Base-by-base conservation (phyloP, 2,888 invertebrate genomes). In the Asteroscopus sphinx region DNA sequence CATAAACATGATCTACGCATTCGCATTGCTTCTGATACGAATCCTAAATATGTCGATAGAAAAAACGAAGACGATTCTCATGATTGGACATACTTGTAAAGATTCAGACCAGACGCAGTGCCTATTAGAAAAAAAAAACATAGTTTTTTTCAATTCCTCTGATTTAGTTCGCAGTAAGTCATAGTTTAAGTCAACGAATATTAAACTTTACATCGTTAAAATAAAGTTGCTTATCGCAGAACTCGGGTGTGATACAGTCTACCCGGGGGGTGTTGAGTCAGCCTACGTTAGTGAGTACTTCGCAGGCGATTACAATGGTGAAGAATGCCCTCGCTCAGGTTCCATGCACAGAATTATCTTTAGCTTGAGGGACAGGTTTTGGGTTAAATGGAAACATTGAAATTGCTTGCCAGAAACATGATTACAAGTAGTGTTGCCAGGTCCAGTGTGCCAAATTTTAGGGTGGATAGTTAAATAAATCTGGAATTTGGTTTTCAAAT, bases 201-300 rank as follows among this genome's bases (percentile, higher is more conserved):
- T 13, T 35, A 3, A 36, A 45, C 40, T 52, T 42, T 48, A 55
- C 17, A 11, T 47, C 42, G 17, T 56, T 56, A 33, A 48, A 48
- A 67, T 56, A 55, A 56, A 64, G 47, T 56, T 69, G 66, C 12
- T 69, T 67, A 67, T 67, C 73, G 79, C 91, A 94, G 94, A 94
- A 93, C 70, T 83, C 92, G 37, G 94, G 93, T 65, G 92, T 94
- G 83, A 92, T 94, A 77, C 94, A 94, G 79, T 87, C 93, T 42
- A 82, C 91, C 36, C 94, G 94, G 83, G 89, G 93, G 69, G 92
- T 94, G 84, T 32, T 68, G 58, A 39, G 54, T 51, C 92, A 93
- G 76, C 91, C 92, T 33, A 82, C 91, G 47, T 79, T 94, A 60
- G 91, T 93, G 76, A 91, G 87, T 88, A 86, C 92, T 0, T 85